Evolutionary conservation across 2,797 vertebrate genomes (phyloP).

Genomic region (Amblyraja radiata): DNA sequence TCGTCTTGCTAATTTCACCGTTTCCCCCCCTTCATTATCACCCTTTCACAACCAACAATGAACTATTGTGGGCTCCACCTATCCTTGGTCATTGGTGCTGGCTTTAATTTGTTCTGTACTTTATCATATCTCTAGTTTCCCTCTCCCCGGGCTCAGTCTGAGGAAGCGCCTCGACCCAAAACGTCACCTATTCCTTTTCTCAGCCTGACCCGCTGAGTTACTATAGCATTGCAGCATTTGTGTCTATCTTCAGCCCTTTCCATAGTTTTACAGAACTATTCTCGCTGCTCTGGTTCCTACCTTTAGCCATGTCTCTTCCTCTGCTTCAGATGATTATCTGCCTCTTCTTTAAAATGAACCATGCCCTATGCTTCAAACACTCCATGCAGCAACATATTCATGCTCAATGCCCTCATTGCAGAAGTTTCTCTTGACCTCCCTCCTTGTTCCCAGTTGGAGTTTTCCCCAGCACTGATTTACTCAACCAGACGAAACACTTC

Average conservation of each 20-base stretch:
- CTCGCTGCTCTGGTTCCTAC: neutral
- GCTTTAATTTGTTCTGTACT: too few species aligned
- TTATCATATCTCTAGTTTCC: too few species aligned
- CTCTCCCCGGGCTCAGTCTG: too few species aligned
- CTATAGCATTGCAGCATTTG: too few species aligned
- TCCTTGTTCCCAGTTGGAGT: neutral
- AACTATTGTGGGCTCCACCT: too few species aligned
- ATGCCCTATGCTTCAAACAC: neutral
- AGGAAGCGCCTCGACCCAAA: too few species aligned
- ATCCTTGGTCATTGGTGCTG: too few species aligned
- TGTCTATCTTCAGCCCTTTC: neutral
- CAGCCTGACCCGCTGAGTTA: too few species aligned
- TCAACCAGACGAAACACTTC: neutral
- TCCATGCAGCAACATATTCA: neutral
- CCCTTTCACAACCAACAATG: too few species aligned
- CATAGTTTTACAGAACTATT: neutral
- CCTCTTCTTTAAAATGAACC: neutral
- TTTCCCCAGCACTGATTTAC: neutral
- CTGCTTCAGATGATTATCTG: neutral
- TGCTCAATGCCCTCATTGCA: neutral
- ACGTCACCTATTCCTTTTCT: too few species aligned
- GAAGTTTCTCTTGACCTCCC: neutral
- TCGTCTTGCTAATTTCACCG: too few species aligned
- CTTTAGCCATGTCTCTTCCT: neutral
- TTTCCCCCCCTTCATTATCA: too few species aligned